phyloP scores from a whole-genome alignment of 2,113 vertebrate species.

The Gulo gulo region DNA sequence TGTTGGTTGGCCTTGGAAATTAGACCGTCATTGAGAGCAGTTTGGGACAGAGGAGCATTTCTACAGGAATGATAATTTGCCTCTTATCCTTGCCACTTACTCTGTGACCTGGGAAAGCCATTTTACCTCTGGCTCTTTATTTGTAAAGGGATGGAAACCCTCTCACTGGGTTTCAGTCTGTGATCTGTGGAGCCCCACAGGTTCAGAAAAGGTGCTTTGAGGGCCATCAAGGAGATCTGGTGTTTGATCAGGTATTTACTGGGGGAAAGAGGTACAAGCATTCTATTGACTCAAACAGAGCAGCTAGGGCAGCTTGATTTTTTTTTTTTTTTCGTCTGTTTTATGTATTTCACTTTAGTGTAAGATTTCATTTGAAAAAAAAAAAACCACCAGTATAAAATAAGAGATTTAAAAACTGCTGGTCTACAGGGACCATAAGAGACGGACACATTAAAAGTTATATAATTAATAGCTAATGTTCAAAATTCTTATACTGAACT shows the following conservation, averaged over 20 bases:
- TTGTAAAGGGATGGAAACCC: not conserved
- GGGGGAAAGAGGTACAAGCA: not conserved
- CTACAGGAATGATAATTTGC: not conserved
- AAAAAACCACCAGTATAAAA: not conserved
- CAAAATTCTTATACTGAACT: not conserved
- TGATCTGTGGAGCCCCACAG: not conserved
- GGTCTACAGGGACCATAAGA: not conserved
- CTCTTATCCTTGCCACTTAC: not conserved
- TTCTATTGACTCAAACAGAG: not conserved
- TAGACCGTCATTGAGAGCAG: not conserved
- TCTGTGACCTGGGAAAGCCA: not conserved
- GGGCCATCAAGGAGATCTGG: not conserved
- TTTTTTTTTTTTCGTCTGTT: not conserved
- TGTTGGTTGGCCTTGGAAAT: not conserved
- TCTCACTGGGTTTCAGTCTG: not conserved
- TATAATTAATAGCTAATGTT: not conserved
- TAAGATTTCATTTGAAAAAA: constrained; percentile 39
- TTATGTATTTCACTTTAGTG: constrained; percentile 9
- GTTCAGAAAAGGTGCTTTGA: not conserved
- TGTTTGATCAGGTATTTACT: not conserved
- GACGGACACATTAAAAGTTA: not conserved
- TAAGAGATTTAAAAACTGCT: not conserved
- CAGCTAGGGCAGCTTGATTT: not conserved
- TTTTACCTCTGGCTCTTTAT: not conserved
- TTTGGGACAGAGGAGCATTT: not conserved